Evolutionary conservation across 2,797 vertebrate species (phyloP).

Genomic region (Poeciliopsis gracilis): DNA sequence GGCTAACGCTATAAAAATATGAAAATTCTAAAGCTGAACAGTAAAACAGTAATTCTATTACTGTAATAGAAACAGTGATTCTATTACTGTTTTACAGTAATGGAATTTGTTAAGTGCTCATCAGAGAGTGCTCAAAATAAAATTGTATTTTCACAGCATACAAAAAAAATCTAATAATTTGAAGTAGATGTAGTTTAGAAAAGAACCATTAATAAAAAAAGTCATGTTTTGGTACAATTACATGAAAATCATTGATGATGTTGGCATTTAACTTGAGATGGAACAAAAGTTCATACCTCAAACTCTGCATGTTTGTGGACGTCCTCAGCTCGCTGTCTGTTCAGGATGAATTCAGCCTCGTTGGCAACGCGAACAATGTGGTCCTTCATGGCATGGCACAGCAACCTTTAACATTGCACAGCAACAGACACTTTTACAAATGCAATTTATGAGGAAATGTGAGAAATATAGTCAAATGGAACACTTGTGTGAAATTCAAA

Average conservation of each 20-base stretch:
- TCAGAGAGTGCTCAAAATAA: constrained; percentile 23
- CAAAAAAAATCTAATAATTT: constrained; percentile 7
- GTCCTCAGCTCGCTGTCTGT: constrained; percentile 95
- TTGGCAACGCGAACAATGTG: constrained; percentile 98
- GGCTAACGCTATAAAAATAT: constrained; percentile 33
- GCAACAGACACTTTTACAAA: neutral
- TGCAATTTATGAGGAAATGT: neutral
- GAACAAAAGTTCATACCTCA: constrained; percentile 82
- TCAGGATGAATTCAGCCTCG: constrained; percentile 97
- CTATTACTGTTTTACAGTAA: constrained; percentile 37
- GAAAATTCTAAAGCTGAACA: constrained; percentile 21
- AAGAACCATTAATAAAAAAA: neutral
- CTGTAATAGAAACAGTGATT: neutral
- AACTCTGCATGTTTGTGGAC: constrained; percentile 98
- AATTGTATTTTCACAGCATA: constrained; percentile 27
- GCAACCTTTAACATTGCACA: constrained; percentile 79
- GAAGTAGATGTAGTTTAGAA: neutral
- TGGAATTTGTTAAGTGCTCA: constrained; percentile 52
- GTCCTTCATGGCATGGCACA: constrained; percentile 99
- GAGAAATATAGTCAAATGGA: neutral
- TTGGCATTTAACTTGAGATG: constrained; percentile 7
- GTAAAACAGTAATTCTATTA: neutral
- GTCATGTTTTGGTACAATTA: neutral
- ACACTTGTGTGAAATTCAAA: neutral
- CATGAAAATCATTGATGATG: neutral